Conservation (phyloP, 2,113 vertebrate species). For the Muscicapa adusta region DNA sequence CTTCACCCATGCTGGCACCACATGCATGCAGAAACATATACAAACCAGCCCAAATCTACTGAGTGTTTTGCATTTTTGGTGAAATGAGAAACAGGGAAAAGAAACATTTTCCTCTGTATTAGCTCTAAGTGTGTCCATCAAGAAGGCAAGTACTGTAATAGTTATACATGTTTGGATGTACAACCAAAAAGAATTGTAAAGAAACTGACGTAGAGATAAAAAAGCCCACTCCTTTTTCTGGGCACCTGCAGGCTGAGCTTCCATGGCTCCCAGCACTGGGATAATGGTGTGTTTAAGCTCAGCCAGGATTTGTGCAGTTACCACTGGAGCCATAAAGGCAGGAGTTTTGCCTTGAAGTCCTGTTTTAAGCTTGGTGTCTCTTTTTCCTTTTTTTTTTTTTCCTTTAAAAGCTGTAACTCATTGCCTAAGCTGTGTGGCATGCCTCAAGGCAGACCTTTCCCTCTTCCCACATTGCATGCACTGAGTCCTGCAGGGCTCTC, state of each 20-base stretch:
- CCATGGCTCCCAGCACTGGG: neutral
- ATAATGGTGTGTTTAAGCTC: neutral
- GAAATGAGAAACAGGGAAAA: neutral
- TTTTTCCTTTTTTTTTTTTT: neutral
- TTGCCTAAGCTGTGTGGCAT: neutral
- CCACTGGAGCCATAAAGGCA: neutral
- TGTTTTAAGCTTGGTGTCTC: neutral
- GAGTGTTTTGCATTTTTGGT: conserved; percentile 1
- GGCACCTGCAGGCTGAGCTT: neutral
- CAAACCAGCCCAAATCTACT: neutral
- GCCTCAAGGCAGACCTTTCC: neutral
- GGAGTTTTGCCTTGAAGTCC: neutral
- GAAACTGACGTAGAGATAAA: neutral
- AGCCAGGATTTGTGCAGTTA: neutral
- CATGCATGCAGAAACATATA: neutral
- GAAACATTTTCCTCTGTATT: neutral
- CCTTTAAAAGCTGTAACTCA: fast-evolving
- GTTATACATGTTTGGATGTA: neutral
- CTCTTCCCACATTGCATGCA: neutral
- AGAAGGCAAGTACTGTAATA: neutral
- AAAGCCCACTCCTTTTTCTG: neutral
- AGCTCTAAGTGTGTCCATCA: neutral
- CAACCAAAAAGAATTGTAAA: neutral
- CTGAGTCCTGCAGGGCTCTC: neutral
- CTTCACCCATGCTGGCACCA: neutral